Percentiles rank a stretch among this genome's conserved stretches.
Evolutionary conservation across 2,113 vertebrate species (phyloP).

Genomic region (Neogale vison): DNA sequence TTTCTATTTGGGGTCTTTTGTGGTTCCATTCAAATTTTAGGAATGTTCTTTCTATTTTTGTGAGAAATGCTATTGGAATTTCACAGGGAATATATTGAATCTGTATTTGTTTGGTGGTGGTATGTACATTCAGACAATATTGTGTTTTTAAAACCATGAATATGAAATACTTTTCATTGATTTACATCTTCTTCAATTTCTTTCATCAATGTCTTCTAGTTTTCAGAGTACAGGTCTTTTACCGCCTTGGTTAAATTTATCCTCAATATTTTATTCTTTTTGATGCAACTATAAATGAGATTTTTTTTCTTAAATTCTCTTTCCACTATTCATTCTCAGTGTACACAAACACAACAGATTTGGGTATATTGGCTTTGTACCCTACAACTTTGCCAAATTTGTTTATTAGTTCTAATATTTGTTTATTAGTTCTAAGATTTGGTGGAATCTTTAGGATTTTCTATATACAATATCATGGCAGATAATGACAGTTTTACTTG

Average conservation of each 20-base stretch:
- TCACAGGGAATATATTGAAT: not conserved
- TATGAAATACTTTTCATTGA: not conserved
- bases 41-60: not conserved
- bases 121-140: not conserved
- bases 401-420: not conserved
- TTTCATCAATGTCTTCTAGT: not conserved
- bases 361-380: not conserved
- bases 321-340: not conserved
- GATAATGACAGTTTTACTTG: not conserved
- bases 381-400: not conserved
- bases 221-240: not conserved
- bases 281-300: not conserved
- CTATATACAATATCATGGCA: not conserved
- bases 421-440: not conserved
- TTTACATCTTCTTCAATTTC: not conserved
- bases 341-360: not conserved
- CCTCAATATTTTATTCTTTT: not conserved
- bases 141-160: not conserved
- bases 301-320: not conserved
- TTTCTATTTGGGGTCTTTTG: not conserved
- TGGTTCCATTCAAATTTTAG: not conserved
- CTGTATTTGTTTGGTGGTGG: not conserved
- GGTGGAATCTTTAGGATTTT: not conserved
- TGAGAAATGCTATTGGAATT: not conserved
- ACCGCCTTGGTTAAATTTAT: not conserved